Percentiles rank a stretch among this genome's conserved stretches.
phyloP scores from a whole-genome alignment of 2,888 invertebrate species.

The Diachrysia chrysitis region DNA sequence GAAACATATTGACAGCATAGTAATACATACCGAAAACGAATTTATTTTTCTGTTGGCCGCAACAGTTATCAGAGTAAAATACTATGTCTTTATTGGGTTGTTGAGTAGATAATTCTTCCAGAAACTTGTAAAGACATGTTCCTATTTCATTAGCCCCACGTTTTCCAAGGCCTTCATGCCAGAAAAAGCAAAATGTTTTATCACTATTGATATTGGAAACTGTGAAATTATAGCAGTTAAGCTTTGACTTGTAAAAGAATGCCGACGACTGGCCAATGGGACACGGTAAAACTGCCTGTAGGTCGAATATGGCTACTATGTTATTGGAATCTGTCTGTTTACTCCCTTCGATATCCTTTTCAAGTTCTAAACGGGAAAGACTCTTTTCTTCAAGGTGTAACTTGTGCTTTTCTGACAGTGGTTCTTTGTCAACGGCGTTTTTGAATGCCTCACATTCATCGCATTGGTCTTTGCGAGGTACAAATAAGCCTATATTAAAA shows the following conservation, averaged over 20 bases:
- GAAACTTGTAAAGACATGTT: constrained; percentile 45
- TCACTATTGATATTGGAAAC: constrained; percentile 19
- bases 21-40: constrained; percentile 44
- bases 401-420: constrained; percentile 25
- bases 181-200: not conserved
- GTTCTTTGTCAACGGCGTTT: constrained; percentile 49
- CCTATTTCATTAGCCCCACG: constrained; percentile 54
- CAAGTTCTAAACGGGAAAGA: not conserved
- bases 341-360: constrained; percentile 23
- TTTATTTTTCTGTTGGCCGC: constrained; percentile 55
- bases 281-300: constrained; percentile 34
- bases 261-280: constrained; percentile 29
- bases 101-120: constrained; percentile 32
- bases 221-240: constrained; percentile 17
- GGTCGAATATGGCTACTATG: constrained; percentile 36
- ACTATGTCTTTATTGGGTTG: constrained; percentile 42
- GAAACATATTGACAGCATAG: constrained; percentile 40
- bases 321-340: constrained; percentile 22
- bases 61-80: constrained; percentile 50
- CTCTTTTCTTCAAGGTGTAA: constrained; percentile 47
- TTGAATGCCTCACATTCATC: constrained; percentile 51
- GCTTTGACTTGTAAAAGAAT: constrained; percentile 36
- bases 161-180: constrained; percentile 24
- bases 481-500: constrained; percentile 49
- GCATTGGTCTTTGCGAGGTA: constrained; percentile 53